These are phyloP conservation scores for Ceyx cyanopectus DNA, from an alignment of 2,113 vertebrate genomes.

Conservation along the genomic window DNA sequence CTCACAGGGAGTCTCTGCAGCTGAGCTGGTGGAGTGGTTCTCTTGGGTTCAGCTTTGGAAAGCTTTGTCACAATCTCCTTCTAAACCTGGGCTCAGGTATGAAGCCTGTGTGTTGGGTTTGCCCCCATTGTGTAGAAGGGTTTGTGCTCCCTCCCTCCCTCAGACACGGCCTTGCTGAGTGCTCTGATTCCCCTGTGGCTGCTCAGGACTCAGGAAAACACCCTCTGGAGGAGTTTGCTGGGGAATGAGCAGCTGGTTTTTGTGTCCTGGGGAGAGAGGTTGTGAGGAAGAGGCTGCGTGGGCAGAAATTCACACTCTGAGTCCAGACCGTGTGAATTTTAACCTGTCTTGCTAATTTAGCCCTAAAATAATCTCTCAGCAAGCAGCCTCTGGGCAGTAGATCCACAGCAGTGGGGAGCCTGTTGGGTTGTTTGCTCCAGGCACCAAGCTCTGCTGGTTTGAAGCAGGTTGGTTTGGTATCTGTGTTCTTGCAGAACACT, in stretches of 20 bases:
- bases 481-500: not conserved
- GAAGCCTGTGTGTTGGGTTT: not conserved
- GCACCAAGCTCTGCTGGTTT: not conserved
- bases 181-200: not conserved
- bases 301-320: not conserved
- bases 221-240: not conserved
- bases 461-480: not conserved
- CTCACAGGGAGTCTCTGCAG: not conserved
- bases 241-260: not conserved
- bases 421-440: not conserved
- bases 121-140: not conserved
- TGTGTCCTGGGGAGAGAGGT: not conserved
- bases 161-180: too few species aligned
- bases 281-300: not conserved
- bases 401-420: rapidly evolving
- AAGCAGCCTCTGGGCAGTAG: not conserved
- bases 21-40: not conserved
- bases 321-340: not conserved
- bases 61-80: not conserved
- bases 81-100: not conserved
- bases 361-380: not conserved
- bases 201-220: not conserved
- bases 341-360: not conserved
- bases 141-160: not conserved
- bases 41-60: not conserved